These are phyloP conservation scores for Leucosticte australis DNA, from an alignment of 2,113 vertebrate genomes.

Conservation along the genomic window DNA sequence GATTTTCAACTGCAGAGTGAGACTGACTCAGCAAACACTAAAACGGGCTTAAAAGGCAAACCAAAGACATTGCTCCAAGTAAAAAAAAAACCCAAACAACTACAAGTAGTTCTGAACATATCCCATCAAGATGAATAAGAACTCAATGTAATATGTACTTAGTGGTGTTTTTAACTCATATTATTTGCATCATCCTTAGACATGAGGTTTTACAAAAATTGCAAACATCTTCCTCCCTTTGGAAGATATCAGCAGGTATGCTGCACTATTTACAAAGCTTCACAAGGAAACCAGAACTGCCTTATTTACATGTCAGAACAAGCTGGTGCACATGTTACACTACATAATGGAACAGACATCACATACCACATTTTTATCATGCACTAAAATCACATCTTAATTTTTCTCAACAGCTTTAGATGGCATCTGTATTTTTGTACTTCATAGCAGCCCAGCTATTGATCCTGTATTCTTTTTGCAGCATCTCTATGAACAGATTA, in stretches of 20 bases:
- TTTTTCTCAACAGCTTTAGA: not conserved
- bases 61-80: not conserved
- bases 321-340: not conserved
- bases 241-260: not conserved
- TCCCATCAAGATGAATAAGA: not conserved
- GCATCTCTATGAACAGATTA: not conserved
- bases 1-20: not conserved
- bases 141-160: not conserved
- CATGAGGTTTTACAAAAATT: not conserved
- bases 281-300: not conserved
- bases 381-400: not conserved
- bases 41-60: not conserved
- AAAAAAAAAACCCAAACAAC: not conserved
- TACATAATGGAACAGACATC: not conserved
- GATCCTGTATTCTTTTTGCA: not conserved
- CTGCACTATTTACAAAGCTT: not conserved
- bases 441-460: not conserved
- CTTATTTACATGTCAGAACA: not conserved
- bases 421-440: not conserved
- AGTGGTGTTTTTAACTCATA: not conserved
- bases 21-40: not conserved
- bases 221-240: not conserved
- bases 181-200: not conserved
- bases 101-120: not conserved
- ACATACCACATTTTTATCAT: not conserved